Evolutionary conservation across 2,113 vertebrate species (phyloP).

Genomic region (Protobothrops flavoviridis): DNA sequence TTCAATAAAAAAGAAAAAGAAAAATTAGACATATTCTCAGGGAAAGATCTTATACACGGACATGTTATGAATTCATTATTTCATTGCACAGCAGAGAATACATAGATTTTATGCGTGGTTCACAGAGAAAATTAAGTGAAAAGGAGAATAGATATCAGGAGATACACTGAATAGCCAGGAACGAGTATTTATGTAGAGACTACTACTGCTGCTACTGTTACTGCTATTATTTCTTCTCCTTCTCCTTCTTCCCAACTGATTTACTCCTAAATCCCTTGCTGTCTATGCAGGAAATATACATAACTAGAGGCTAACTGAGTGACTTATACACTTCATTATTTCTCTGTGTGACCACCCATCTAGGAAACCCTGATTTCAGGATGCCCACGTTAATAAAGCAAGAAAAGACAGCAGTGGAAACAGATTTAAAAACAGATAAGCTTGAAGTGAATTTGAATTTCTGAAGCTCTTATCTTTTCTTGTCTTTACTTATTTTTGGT

Average conservation of each 20-base stretch:
- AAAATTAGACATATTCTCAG: conserved; percentile 63
- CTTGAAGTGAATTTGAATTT: neutral
- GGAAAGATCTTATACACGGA: conserved; percentile 56
- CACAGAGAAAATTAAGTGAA: conserved; percentile 68
- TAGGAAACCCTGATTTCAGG: neutral
- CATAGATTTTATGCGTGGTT: conserved; percentile 66
- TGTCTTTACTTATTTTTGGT: neutral
- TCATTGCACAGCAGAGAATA: conserved; percentile 66
- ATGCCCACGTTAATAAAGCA: neutral
- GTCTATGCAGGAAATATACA: neutral
- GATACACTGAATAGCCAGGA: conserved; percentile 57
- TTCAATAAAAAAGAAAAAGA: conserved; percentile 13
- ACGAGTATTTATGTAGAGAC: conserved; percentile 55
- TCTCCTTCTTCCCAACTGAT: neutral
- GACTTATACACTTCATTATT: neutral
- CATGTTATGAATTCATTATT: conserved; percentile 66
- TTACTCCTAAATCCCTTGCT: neutral
- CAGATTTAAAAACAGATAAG: neutral
- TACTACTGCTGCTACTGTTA: neutral
- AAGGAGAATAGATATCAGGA: conserved; percentile 63
- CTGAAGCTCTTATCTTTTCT: neutral
- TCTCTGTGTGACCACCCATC: neutral
- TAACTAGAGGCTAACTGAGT: neutral
- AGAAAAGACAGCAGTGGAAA: neutral
- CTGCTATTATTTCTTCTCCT: neutral